Conservation (phyloP, 2,113 vertebrate genomes). For the Calidris pugnax region DNA sequence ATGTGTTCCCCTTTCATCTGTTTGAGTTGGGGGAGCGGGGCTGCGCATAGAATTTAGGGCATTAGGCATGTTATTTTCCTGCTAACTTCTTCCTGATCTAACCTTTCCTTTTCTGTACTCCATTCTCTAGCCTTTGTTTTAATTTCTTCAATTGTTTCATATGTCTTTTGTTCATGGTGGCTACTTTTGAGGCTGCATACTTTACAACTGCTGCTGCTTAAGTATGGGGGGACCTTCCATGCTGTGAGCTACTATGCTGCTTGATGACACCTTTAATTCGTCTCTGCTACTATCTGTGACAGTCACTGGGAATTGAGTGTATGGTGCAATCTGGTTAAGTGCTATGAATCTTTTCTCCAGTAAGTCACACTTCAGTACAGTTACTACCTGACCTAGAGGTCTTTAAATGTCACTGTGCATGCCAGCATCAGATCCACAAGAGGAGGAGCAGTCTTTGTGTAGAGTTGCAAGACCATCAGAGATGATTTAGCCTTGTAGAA, state of each 20-base stretch:
- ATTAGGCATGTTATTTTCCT: not conserved
- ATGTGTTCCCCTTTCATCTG: not conserved
- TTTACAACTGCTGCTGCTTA: not conserved
- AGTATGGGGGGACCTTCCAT: not conserved
- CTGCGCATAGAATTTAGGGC: not conserved
- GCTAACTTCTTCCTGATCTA: not conserved
- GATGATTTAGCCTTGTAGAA: rapidly evolving
- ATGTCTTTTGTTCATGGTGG: not conserved
- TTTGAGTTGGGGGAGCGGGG: not conserved
- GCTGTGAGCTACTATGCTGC: not conserved
- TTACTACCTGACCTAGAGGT: not conserved
- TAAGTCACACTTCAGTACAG: not conserved
- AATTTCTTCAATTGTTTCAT: not conserved
- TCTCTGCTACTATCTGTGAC: not conserved
- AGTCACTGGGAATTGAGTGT: not conserved
- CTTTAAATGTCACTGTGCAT: too few species aligned
- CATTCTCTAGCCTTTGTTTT: not conserved
- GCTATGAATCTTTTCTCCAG: not conserved
- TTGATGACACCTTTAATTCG: not conserved
- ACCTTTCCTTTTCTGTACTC: not conserved
- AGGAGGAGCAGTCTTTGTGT: not conserved
- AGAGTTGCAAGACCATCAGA: rapidly evolving
- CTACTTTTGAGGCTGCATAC: not conserved
- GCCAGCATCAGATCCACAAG: not conserved
- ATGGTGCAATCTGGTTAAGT: not conserved